Evolutionary conservation across 1,140 invertebrate species (phyloP).

Genomic region (Phymorhynchus buccinoides): DNA sequence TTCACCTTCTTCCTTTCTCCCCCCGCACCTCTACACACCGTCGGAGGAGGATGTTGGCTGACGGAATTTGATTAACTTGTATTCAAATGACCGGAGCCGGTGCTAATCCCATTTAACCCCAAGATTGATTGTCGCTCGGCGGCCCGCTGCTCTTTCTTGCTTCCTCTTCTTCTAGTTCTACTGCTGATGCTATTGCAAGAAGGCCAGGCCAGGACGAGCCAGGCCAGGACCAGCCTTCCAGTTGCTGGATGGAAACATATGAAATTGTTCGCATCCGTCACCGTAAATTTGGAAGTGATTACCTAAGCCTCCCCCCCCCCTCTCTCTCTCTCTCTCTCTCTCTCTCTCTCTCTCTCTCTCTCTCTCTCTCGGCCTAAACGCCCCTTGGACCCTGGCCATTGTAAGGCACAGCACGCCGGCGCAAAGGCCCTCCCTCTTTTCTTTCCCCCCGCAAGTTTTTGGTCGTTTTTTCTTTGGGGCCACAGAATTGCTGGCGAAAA

Average conservation of each 20-base stretch:
- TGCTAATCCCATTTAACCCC: constrained; percentile 45
- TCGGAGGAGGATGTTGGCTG: constrained; percentile 31
- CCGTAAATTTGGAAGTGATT: constrained; percentile 41
- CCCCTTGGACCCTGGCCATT: constrained; percentile 6
- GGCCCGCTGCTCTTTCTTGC: too few relatives aligned
- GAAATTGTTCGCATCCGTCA: constrained; percentile 41
- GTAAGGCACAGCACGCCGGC: background rate
- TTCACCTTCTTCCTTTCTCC: background rate
- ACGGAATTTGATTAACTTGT: constrained; percentile 46
- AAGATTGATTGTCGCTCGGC: constrained; percentile 39
- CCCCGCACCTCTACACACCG: background rate
- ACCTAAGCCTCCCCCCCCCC: constrained; percentile 41
- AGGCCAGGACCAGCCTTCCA: constrained; percentile 29
- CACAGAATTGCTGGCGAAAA: background rate
- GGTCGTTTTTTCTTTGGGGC: background rate
- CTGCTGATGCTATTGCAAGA: too few relatives aligned
- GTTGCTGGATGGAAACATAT: constrained; percentile 36
- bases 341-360: too few relatives aligned
- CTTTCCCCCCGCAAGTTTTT: background rate
- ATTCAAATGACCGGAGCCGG: constrained; percentile 43
- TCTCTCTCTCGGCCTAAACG: constrained; percentile 24
- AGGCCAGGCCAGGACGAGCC: too few relatives aligned
- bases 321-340: too few relatives aligned
- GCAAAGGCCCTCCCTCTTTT: background rate
- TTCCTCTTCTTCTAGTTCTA: too few relatives aligned